Base-by-base conservation (phyloP, 2,113 vertebrate species). In the Carassius gibelio region DNA sequence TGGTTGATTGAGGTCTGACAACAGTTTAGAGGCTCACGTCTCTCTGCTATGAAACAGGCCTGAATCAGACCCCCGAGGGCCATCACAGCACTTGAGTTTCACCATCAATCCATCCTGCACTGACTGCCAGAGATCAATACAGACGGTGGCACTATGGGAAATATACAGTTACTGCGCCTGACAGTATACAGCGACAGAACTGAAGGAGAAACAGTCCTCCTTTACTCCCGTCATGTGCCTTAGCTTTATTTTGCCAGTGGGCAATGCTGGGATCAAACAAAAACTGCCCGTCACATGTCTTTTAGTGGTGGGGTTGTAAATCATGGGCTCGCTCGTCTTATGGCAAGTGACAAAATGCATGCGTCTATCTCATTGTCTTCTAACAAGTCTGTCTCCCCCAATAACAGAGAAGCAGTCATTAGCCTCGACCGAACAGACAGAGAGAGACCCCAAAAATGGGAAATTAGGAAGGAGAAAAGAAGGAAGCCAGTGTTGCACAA, bases 381-480 rank as follows among this genome's bases (percentile, higher is more conserved):
- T 75, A 83, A 83, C 71, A 61, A 55, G 71, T 86, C 62, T 89
- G 85, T 79, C 80, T 84, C 59, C 85, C 90, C 87, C 86, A 90
- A 89, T 92, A 90, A 88, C 89, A 88, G 86, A 88, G 84, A 89
- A 14, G 86, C 85, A 80, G 84, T 42, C 42, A 8, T 42, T 42
- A 42, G 42, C 87, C 86, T 62, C 82, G 71, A 83, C 91, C 92
- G 86, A 91, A 92, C 91, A 90, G 90, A 93, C 87, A 91, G 89
- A 89, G 88, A 90, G 62, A 88, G 90, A 86, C 92, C 90, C 94
- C 90, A 91, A 90, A 93, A 94, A 91, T 88, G 88, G 89, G 91
- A 91, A 92, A 90, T 90, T 91, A 90, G 91, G 89, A 88, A 30
- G 79, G 85, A 91, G 87, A 85, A 86, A 88, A 90, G 92, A 89